Evolutionary conservation across 2,797 vertebrate species (phyloP).

Genomic region (Atherinosoma microstoma): DNA sequence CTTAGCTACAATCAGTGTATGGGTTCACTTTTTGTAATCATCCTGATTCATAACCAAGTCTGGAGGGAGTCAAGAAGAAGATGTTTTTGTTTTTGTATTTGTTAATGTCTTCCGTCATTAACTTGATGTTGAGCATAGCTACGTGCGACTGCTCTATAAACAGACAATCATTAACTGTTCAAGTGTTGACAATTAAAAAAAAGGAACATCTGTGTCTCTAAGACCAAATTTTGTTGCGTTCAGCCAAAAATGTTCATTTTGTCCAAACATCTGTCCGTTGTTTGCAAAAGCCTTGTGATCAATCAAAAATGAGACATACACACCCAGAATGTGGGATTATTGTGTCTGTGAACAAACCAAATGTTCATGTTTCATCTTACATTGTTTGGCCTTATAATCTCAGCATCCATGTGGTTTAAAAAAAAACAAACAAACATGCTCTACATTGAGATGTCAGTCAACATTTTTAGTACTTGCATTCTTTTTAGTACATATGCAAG

Average conservation of each 20-base stretch:
- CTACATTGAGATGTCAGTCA: conserved; percentile 35
- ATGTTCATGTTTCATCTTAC: conserved; percentile 21
- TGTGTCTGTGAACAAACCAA: conserved; percentile 22
- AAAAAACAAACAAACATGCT: conserved; percentile 14
- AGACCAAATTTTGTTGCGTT: conserved; percentile 58
- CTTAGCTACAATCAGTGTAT: conserved; percentile 77
- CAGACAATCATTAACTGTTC: conserved; percentile 75
- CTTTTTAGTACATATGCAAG: conserved; percentile 65
- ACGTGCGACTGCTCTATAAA: conserved; percentile 59
- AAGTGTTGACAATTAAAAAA: conserved; percentile 46
- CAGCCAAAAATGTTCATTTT: conserved; percentile 43
- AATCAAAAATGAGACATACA: conserved; percentile 6
- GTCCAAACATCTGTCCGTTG: conserved; percentile 30
- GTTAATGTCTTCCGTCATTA: conserved; percentile 41
- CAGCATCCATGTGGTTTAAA: conserved; percentile 36
- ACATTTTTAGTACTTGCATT: conserved; percentile 35
- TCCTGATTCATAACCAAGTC: conserved; percentile 67
- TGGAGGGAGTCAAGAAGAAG: conserved; percentile 39
- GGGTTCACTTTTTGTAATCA: conserved; percentile 62
- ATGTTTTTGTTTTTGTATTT: conserved; percentile 17
- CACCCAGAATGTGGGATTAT: neutral
- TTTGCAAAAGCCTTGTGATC: conserved; percentile 24
- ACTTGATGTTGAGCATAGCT: conserved; percentile 47
- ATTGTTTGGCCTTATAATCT: conserved; percentile 8
- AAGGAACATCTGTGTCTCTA: conserved; percentile 40